phyloP scores from a whole-genome alignment of 1,140 invertebrate species.

The Drosophila insularis region DNA sequence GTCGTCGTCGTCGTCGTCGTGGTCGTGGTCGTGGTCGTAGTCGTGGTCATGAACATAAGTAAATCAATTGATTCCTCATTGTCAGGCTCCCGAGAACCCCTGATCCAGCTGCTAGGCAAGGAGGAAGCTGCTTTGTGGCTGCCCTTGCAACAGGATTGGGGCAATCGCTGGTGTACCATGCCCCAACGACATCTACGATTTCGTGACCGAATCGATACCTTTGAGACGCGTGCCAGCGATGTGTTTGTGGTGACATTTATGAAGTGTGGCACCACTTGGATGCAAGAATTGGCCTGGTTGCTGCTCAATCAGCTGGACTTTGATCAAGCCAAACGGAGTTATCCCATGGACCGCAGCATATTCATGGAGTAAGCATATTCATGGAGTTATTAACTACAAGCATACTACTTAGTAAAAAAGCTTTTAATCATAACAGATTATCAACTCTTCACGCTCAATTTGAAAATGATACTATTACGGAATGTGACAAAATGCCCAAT shows the following conservation, averaged over 20 bases:
- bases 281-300: slow-evolving; percentile 87
- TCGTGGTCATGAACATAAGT: slow-evolving; percentile 17
- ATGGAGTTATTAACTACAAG: too few relatives aligned
- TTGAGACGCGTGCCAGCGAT: slow-evolving; percentile 82
- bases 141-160: slow-evolving; percentile 30
- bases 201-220: slow-evolving; percentile 19
- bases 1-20: neutral
- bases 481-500: slow-evolving; percentile 2
- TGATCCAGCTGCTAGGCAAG: neutral
- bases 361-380: slow-evolving; percentile 83
- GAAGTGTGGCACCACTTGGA: slow-evolving; percentile 85
- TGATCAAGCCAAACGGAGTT: slow-evolving; percentile 81
- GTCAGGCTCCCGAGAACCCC: neutral
- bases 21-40: neutral
- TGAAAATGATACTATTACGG: neutral
- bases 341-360: slow-evolving; percentile 84
- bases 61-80: slow-evolving; percentile 12
- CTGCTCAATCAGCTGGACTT: slow-evolving; percentile 85
- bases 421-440: neutral
- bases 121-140: slow-evolving; percentile 16
- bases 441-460: neutral
- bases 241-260: slow-evolving; percentile 83
- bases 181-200: neutral
- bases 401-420: too few relatives aligned
- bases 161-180: slow-evolving; percentile 28